Evolutionary conservation across 2,797 vertebrate genomes (phyloP).

Genomic region (Mus minutoides): DNA sequence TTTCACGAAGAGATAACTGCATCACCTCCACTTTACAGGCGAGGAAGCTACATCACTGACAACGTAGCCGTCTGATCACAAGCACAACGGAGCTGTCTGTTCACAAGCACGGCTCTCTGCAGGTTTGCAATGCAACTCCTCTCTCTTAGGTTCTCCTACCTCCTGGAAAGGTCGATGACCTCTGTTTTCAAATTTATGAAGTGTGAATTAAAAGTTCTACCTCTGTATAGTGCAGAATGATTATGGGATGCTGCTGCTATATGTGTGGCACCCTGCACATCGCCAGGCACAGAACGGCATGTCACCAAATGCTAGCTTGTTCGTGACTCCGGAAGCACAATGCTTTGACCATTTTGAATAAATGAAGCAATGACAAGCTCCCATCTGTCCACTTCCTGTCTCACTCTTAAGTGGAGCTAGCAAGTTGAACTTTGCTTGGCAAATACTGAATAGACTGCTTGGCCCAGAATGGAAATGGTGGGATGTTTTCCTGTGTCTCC

Average conservation of each 20-base stretch:
- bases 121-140: not conserved
- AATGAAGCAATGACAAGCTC: not conserved
- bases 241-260: not conserved
- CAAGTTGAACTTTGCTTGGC: not conserved
- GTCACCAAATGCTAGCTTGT: not conserved
- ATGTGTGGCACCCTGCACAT: not conserved
- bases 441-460: constrained; percentile 11
- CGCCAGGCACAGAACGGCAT: not conserved
- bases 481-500: not conserved
- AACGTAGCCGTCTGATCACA: too few species aligned
- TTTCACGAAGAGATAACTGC: not conserved
- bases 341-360: not conserved
- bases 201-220: not conserved
- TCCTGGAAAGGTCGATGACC: not conserved
- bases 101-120: too few species aligned
- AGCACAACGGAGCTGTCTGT: not conserved
- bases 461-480: constrained; percentile 7
- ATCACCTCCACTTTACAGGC: not conserved
- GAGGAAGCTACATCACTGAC: not conserved
- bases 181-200: not conserved
- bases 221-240: not conserved
- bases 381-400: not conserved
- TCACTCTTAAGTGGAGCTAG: not conserved
- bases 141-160: not conserved
- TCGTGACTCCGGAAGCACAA: not conserved